A percentile compares a stretch with the other conserved stretches of the same genome.
Conservation (phyloP, 2,797 vertebrate genomes). For the Orestias chungarensis region DNA sequence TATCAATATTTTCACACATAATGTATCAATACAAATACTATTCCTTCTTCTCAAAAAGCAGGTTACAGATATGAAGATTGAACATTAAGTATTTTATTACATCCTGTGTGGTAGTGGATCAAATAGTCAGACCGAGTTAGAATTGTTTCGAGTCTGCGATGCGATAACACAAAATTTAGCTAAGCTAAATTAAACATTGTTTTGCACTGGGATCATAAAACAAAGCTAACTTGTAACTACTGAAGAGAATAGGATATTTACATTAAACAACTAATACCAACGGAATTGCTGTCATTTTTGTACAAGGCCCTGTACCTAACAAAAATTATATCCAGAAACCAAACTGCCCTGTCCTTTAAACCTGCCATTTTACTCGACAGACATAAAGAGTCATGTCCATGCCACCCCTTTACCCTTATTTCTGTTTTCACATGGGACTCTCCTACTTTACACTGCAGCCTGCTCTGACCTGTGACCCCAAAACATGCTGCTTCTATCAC, state of each 20-base stretch:
- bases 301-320: background rate
- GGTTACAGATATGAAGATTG: background rate
- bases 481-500: conserved; percentile 24
- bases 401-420: background rate
- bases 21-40: background rate
- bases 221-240: conserved; percentile 47
- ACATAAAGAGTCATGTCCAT: background rate
- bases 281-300: conserved; percentile 32
- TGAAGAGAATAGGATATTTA: conserved; percentile 44
- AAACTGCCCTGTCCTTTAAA: background rate
- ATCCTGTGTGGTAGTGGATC: conserved; percentile 4
- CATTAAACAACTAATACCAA: conserved; percentile 32
- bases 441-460: background rate
- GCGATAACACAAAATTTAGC: conserved; percentile 23
- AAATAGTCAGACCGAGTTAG: conserved; percentile 2
- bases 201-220: conserved; percentile 35
- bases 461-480: conserved; percentile 28
- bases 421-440: background rate
- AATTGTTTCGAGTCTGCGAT: conserved; percentile 23
- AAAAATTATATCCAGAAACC: background rate
- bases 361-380: conserved; percentile 9
- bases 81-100: conserved; percentile 2
- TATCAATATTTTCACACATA: conserved; percentile 1
- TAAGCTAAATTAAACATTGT: conserved; percentile 39
- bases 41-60: conserved; percentile 22